Evolutionary conservation across 2,797 vertebrate genomes (phyloP), one percentile per base, ranked within the genome.

Genomic region (Austrolebias charrua): DNA sequence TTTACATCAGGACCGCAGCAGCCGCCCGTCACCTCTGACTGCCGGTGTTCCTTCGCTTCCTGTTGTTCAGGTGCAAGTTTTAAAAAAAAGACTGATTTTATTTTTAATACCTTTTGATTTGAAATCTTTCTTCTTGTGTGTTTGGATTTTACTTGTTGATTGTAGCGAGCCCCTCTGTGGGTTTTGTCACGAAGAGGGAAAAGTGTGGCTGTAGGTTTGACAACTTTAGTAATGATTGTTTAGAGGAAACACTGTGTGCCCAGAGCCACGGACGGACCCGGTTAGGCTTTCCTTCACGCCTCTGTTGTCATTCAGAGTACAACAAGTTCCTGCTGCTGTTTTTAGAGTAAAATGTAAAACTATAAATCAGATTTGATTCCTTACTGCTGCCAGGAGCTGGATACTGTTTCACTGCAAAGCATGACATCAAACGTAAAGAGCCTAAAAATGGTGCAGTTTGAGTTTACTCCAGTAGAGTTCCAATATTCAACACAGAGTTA

Each of bases 81-180:
- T 11, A 38, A 38, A 12, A 12, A 12, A 38, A 10, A 10, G 3
- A 15, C 56, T 42, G 1, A 62, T 53, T 73, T 73, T 75, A 19
- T 45, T 57, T 63, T 15, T 51, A 52, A 67, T 69, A 64, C 43
- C 14, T 63, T 10, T 13, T 66, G 82, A 75, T 73, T 55, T 49
- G 42, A 58, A 60, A 61, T 46, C 47, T 71, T 50, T 71, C 4
- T 45, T 24, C 4, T 54, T 38, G 54, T 16, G 51, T 63, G 53
- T 68, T 19, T 50, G 62, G 58, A 16, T 56, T 45, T 64, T 65
- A 16, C 53, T 59, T 71, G 74, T 81, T 68, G 82, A 81, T 61
- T 84, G 75, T 84, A 83, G 76, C 19, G 53, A 76, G 54, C 24
- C 16, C 24, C 78, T 68, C 48, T 66, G 64, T 85, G 62, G 74